These are phyloP conservation scores for Dastarcus helophoroides DNA, from an alignment of 2,888 invertebrate genomes.

Conservation along the genomic window DNA sequence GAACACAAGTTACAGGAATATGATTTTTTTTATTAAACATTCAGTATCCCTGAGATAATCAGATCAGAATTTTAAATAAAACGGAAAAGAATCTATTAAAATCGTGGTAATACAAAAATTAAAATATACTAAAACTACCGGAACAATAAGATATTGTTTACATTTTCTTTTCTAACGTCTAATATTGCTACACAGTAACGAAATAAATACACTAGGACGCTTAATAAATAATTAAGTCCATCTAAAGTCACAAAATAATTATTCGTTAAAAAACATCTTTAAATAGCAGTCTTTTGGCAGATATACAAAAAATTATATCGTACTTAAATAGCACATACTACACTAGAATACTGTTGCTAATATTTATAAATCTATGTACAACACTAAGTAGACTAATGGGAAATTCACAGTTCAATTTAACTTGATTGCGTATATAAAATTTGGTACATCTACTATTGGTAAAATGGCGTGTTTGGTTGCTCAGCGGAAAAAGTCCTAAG, in stretches of 20 bases:
- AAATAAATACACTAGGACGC: too few species aligned
- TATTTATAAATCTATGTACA: constrained; percentile 4
- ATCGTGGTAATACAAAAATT: constrained; percentile 5
- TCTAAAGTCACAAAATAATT: constrained; percentile 9
- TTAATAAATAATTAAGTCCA: constrained; percentile 18
- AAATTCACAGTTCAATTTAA: neutral
- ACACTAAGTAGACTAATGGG: neutral
- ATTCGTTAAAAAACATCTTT: constrained; percentile 21
- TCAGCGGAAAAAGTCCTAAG: too few species aligned
- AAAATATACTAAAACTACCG: constrained; percentile 11
- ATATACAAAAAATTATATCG: constrained; percentile 30
- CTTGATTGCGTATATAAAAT: too few species aligned
- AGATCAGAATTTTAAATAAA: constrained; percentile 19
- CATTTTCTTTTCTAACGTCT: constrained; percentile 18
- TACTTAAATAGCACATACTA: constrained; percentile 15
- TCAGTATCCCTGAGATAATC: constrained; percentile 27
- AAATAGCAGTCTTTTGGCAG: constrained; percentile 36
- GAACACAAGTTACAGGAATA: constrained; percentile 19
- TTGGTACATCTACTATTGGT: too few species aligned
- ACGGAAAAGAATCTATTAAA: neutral
- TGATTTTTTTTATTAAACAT: constrained; percentile 11
- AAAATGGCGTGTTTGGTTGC: too few species aligned
- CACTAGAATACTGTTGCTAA: constrained; percentile 21
- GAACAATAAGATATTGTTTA: constrained; percentile 18
- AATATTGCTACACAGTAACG: constrained; percentile 28